Base-by-base conservation (phyloP, 2,113 vertebrate genomes). In the Chloebia gouldiae region DNA sequence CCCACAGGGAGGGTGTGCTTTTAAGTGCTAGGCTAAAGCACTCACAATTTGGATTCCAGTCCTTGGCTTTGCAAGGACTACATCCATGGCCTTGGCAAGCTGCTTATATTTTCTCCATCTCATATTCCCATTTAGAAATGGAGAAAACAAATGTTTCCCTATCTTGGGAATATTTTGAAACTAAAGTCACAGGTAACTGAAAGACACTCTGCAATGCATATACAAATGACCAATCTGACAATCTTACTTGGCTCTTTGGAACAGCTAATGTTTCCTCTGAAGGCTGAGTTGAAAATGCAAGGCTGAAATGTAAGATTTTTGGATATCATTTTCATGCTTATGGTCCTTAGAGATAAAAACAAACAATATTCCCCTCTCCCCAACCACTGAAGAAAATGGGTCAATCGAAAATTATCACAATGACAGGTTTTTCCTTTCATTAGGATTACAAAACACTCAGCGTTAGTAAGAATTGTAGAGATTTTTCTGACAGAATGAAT, bases 401-500 rank as follows among this genome's bases (percentile, higher is more conserved):
- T 97, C 94, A 94, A 73, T 93, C n/a, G 24, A 96, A 96, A 96
- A 94, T 88, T 78, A 93, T 95, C 82, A 68, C 71, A 94, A 85
- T 89, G 89, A 93, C 90, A 94, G 82, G 81, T 84, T 95, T 97
- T 95, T 95, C 90, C 90, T 95, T 95, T 95, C 93, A 97, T 93
- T 96, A 95, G 44, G 76, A 87, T 85, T 96, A 96, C 81, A 91
- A 97, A 96, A 93, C 92, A 86, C 56, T 64, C 86, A 73, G 61
- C 33, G 0, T 93, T 96, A 71, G 90, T 90, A 93, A 88, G 93
- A 94, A 96, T 64, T 95, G 93, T 86, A 90, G 83, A 95, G 95
- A 96, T 96, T 96, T 97, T 96, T 93, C 96, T 97, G 97, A 97
- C 97, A 97, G 89, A 86, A 95, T 94, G 90, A 96, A 97, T 97